Conservation (phyloP, 2,797 vertebrate genomes). For the Hoplostethus mediterraneus region DNA sequence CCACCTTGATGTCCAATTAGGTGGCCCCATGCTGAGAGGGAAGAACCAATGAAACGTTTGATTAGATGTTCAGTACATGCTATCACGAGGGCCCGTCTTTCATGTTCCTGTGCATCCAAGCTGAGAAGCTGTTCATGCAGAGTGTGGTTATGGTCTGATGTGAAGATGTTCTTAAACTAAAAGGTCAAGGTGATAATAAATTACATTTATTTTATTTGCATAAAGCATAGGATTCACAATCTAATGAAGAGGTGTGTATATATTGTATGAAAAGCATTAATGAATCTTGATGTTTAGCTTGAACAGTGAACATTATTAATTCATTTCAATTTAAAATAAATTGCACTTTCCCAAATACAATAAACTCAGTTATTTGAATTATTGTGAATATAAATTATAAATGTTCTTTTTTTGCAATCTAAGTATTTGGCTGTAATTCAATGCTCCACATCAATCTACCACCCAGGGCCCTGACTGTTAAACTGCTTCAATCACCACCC, state of each 20-base stretch:
- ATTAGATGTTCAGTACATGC: neutral
- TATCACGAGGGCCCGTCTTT: conserved; percentile 38
- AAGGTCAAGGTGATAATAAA: conserved; percentile 17
- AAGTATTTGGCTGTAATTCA: conserved; percentile 45
- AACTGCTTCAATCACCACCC: conserved; percentile 33
- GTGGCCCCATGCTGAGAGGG: conserved; percentile 45
- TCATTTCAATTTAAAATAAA: too few species aligned
- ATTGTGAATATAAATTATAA: conserved; percentile 21
- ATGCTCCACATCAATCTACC: conserved; percentile 20
- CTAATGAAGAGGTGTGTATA: neutral
- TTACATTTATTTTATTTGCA: too few species aligned
- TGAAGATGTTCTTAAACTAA: neutral
- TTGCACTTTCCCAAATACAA: too few species aligned
- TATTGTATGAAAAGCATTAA: neutral
- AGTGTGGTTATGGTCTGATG: neutral
- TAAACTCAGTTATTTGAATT: too few species aligned
- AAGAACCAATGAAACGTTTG: conserved; percentile 9
- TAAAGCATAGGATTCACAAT: conserved; percentile 1
- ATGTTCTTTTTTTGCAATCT: conserved; percentile 12
- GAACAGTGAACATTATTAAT: neutral
- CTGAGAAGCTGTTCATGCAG: conserved; percentile 21
- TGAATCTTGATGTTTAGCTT: neutral
- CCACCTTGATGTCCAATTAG: conserved; percentile 71
- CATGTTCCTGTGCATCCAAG: conserved; percentile 11
- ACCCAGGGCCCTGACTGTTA: conserved; percentile 27